Evolutionary conservation across 2,888 invertebrate genomes (phyloP), one percentile per base, ranked within the genome.

Genomic region (Megamerina dolium): DNA sequence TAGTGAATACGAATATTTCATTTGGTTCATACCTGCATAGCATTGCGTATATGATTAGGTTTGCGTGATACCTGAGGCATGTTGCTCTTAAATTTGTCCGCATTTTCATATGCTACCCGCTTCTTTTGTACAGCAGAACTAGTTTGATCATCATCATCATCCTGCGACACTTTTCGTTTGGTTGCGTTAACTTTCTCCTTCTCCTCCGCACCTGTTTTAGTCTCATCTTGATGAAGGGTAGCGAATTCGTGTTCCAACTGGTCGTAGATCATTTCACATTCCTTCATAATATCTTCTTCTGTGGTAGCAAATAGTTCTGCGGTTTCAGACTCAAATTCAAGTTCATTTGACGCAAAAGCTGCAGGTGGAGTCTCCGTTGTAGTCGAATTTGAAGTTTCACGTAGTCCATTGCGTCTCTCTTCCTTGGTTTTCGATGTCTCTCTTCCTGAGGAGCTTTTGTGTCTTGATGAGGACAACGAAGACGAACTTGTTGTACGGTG

Each of bases 181-280:
- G 53, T 46, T 8, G 41, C 32, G 23, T 23, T 23, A n/a, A n/a
- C n/a, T 9, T 34, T 44, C 6, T 27, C 26, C 2, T 16, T 33
- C 6, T 45, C 38, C 23, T 43, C 34, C 63, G 60, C 47, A 3
- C 34, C 39, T 30, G 50, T 49, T 62, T 64, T 54, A 50, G 60
- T 42, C 17, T 54, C 43, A 58, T 62, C 43, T 47, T 61, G 52
- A 41, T 65, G 63, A 45, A 61, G 44, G 4, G 58, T 50, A 0
- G 65, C 60, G 31, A 63, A 63, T 39, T 65, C 56, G 26, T 54
- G 57, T 43, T 80, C 79, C 70, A 84, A 81, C 71, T 89, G 87
- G 69, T 88, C 86, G 71, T 89, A 92, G 57, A 92, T 90, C 73
- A 79, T 82, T 60, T 85, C 81, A 68, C 92, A 92, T 70, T 92